These are phyloP conservation scores for Rhinophrynus dorsalis DNA, from an alignment of 2,797 vertebrate species.

Conservation along the genomic window DNA sequence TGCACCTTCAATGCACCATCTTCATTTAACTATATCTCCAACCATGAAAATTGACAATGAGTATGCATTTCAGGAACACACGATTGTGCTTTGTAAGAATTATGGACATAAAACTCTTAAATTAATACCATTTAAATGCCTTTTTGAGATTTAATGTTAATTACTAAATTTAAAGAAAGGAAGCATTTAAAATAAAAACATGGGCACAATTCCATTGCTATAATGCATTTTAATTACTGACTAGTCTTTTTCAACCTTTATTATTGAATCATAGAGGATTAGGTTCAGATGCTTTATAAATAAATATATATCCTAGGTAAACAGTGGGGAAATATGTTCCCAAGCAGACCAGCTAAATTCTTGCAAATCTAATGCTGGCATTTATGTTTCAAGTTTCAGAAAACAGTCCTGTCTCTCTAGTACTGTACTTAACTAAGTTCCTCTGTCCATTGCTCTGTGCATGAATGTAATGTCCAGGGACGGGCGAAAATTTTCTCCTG, in stretches of 20 bases:
- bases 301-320: not conserved
- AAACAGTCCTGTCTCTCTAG: no score
- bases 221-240: conserved; percentile 9
- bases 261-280: not conserved
- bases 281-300: not conserved
- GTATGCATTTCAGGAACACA: conserved; percentile 30
- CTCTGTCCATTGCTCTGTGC: no score
- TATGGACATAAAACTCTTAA: conserved; percentile 26
- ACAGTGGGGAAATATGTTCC: not conserved
- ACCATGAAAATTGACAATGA: conserved; percentile 45
- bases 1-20: conserved; percentile 43
- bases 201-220: not conserved
- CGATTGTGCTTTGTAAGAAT: conserved; percentile 19
- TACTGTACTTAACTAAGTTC: no score
- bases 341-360: no score
- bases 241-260: conserved; percentile 5
- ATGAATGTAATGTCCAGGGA: no score
- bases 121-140: conserved; percentile 43
- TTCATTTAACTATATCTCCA: conserved; percentile 47
- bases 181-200: conserved; percentile 30
- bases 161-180: conserved; percentile 20
- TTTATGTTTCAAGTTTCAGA: no score
- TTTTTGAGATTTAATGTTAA: conserved; percentile 33
- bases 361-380: no score
- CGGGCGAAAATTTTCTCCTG: no score